phyloP scores from a whole-genome alignment of 2,797 vertebrate species.

The Percopsis omiscomaycus region DNA sequence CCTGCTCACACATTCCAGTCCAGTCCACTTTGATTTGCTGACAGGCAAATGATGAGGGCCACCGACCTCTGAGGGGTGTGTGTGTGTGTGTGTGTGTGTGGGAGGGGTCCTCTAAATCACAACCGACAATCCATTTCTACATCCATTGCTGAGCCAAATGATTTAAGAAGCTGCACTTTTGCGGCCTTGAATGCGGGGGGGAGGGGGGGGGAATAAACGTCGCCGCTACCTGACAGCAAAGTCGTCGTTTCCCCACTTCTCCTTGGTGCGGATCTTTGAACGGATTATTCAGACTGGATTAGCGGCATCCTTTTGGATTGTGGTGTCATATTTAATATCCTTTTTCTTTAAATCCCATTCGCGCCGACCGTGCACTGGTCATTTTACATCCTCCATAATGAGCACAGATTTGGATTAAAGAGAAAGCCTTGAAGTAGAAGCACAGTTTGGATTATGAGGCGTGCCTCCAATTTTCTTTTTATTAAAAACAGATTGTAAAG shows the following conservation, averaged over 20 bases:
- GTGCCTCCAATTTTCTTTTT: too few relatives aligned
- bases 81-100: neutral
- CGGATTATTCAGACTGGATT: slow-evolving; percentile 14
- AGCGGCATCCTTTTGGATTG: neutral
- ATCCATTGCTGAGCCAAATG: slow-evolving; percentile 11
- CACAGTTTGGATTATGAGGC: too few relatives aligned
- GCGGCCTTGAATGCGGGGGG: slow-evolving; percentile 5
- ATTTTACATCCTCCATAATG: neutral
- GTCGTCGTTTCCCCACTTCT: neutral
- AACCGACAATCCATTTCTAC: slow-evolving; percentile 3
- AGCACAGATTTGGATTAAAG: neutral
- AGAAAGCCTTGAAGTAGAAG: too few relatives aligned
- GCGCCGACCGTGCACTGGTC: neutral
- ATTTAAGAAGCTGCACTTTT: slow-evolving; percentile 15
- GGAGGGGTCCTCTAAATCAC: slow-evolving; percentile 9
- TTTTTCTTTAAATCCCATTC: neutral
- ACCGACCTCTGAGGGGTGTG: slow-evolving; percentile 13
- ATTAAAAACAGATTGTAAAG: too few relatives aligned
- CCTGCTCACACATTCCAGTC: slow-evolving; percentile 18
- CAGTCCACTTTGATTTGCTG: slow-evolving; percentile 1
- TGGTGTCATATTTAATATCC: neutral
- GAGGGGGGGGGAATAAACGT: too few relatives aligned
- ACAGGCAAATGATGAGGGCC: slow-evolving; percentile 25
- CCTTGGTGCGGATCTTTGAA: slow-evolving; percentile 1
- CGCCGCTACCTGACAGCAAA: neutral